Conservation (phyloP, 2,113 vertebrate species). For the Cebus imitator region DNA sequence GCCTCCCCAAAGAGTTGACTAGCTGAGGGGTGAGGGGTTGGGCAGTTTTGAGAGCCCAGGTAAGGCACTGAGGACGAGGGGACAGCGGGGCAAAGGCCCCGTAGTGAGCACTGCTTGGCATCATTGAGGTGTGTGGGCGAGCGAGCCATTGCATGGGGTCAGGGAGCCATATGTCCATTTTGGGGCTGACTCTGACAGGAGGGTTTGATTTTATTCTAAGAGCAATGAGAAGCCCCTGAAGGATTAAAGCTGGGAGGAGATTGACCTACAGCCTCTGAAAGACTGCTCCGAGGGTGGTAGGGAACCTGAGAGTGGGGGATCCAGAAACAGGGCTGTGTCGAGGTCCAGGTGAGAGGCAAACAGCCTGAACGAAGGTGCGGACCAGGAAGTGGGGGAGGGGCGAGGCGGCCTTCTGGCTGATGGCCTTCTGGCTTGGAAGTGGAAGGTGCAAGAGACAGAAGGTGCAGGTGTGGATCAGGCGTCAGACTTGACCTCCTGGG, state of each 20-base stretch:
- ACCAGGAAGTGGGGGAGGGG: fast-evolving
- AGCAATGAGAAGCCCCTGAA: not conserved
- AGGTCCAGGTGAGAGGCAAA: not conserved
- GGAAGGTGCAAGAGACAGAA: not conserved
- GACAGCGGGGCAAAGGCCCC: fast-evolving
- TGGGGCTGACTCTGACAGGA: no score
- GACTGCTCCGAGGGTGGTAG: not conserved
- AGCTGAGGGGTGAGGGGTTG: not conserved
- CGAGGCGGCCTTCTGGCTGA: fast-evolving
- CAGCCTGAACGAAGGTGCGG: not conserved
- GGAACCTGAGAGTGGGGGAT: no score
- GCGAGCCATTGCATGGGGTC: not conserved
- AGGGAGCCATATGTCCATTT: no score
- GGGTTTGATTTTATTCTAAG: not conserved
- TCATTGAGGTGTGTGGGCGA: fast-evolving
- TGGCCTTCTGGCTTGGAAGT: not conserved
- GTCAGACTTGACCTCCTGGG: not conserved
- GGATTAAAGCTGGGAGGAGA: not conserved
- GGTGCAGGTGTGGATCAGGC: no score
- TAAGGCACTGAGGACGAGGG: not conserved
- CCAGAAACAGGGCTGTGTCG: fast-evolving
- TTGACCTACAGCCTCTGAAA: not conserved
- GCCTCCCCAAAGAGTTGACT: not conserved
- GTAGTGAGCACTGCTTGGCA: fast-evolving
- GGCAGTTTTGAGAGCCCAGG: not conserved